Percentiles rank a stretch among this genome's conserved stretches.
Conservation (phyloP, 2,888 invertebrate genomes). For the Pristionchus exspectatus region DNA sequence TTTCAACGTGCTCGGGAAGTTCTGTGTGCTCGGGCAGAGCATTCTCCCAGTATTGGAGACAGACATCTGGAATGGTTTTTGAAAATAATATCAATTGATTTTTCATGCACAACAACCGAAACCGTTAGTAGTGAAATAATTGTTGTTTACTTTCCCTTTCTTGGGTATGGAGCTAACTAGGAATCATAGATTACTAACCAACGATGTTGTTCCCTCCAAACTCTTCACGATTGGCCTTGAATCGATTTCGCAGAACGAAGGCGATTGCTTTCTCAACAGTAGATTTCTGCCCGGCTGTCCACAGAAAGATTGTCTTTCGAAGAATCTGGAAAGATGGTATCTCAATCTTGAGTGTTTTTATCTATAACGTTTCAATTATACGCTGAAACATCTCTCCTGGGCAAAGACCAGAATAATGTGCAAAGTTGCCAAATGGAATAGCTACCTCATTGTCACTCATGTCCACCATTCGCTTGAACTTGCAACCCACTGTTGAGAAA, state of each 20-base stretch:
- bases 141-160: not conserved
- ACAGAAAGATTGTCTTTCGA: not conserved
- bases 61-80: not conserved
- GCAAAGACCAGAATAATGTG: no score
- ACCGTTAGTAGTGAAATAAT: no score
- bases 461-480: not conserved
- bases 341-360: not conserved
- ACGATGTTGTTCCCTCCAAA: not conserved
- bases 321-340: not conserved
- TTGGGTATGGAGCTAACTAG: not conserved
- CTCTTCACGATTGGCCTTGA: not conserved
- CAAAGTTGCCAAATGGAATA: not conserved
- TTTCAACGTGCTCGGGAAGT: not conserved
- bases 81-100: not conserved
- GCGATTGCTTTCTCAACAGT: not conserved
- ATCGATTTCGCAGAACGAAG: not conserved
- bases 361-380: no score
- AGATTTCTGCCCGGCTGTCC: not conserved
- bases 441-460: not conserved
- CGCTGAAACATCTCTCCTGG: no score
- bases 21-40: not conserved
- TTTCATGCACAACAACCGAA: no score
- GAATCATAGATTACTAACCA: not conserved
- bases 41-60: not conserved
- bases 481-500: not conserved